A percentile compares a stretch with the other conserved stretches of the same genome.
phyloP scores from a whole-genome alignment of 92 coral and sea anemone genomes.

The Epizoanthus scotinus region DNA sequence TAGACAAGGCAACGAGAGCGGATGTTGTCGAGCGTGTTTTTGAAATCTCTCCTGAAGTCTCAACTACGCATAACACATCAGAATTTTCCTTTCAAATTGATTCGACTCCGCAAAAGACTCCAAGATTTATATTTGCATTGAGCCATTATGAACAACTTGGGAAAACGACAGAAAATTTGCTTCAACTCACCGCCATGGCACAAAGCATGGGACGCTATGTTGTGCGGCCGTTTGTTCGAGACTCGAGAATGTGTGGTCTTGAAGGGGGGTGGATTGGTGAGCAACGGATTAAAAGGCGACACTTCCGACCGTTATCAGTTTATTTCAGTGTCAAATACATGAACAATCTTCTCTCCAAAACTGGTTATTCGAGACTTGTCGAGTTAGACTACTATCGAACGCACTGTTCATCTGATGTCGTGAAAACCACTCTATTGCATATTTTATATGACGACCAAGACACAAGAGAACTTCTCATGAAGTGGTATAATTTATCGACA shows the following conservation, averaged over 20 bases:
- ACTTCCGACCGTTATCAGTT: constrained; percentile 77
- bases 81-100: constrained; percentile 50
- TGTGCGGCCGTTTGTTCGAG: constrained; percentile 94
- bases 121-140: constrained; percentile 79
- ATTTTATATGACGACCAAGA: constrained; percentile 71
- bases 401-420: constrained; percentile 56
- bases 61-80: constrained; percentile 38
- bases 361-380: constrained; percentile 66
- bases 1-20: constrained; percentile 26
- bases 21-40: constrained; percentile 45
- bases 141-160: constrained; percentile 97
- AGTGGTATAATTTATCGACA: constrained; percentile 76
- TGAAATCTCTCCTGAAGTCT: constrained; percentile 52
- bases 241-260: constrained; percentile 97
- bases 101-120: constrained; percentile 6
- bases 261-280: constrained; percentile 89
- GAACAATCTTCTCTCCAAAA: constrained; percentile 70
- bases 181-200: constrained; percentile 88
- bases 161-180: constrained; percentile 90
- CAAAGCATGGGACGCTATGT: constrained; percentile 65
- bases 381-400: constrained; percentile 68
- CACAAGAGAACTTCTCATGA: constrained; percentile 62
- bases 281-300: constrained; percentile 67
- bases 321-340: constrained; percentile 79
- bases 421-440: constrained; percentile 74